A percentile compares a stretch with the other conserved stretches of the same genome.
Conservation (phyloP, 1,140 invertebrate species). For the Lepidurus apus region DNA sequence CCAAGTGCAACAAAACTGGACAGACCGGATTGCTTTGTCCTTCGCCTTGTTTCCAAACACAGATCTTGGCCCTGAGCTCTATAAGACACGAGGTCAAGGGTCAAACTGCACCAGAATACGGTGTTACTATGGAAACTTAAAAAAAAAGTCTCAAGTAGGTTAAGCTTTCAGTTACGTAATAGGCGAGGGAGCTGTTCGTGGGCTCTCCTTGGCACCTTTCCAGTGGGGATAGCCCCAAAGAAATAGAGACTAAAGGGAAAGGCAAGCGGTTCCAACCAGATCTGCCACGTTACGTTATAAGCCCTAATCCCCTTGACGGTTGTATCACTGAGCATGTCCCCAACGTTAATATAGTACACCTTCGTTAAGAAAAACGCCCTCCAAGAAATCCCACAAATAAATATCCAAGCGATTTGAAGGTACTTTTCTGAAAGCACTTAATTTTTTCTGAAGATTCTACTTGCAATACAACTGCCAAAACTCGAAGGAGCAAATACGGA, state of each 20-base stretch:
- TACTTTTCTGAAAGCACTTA: too few species aligned
- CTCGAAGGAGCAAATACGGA: too few species aligned
- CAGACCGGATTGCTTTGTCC: background rate
- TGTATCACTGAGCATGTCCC: background rate
- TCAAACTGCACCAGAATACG: background rate
- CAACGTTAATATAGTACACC: background rate
- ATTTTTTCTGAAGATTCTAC: too few species aligned
- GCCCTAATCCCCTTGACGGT: background rate
- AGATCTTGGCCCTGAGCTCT: background rate
- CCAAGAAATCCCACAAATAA: background rate
- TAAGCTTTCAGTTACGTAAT: background rate
- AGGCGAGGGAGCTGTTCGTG: background rate
- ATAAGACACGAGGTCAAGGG: background rate
- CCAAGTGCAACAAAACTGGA: background rate
- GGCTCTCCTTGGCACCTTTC: background rate
- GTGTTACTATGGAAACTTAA: background rate
- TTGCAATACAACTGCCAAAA: too few species aligned
- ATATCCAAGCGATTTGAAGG: background rate
- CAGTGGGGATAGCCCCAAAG: conserved; percentile 1
- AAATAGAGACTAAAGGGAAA: background rate
- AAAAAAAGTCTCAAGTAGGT: background rate
- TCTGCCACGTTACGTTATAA: background rate
- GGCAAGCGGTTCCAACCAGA: conserved; percentile 12
- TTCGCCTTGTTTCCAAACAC: background rate
- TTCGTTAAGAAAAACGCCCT: background rate